Evolutionary conservation across 2,888 invertebrate genomes (phyloP), one percentile per base, ranked within the genome.

Genomic region (Cheilosia soror): DNA sequence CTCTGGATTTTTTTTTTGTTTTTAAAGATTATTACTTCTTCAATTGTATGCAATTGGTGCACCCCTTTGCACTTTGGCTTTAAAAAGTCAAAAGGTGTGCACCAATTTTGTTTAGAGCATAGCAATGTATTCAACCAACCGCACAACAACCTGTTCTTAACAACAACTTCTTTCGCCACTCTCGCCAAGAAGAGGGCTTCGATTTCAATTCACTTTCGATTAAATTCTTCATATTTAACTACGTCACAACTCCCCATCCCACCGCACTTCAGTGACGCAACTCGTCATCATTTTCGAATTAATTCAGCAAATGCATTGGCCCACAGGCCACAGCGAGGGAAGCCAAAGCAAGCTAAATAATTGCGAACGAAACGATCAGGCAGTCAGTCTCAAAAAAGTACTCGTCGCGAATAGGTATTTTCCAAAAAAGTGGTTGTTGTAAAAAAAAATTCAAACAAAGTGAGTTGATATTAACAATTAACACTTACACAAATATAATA

Each of bases 321-420:
- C n/a, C n/a, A n/a, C n/a, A n/a, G n/a, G n/a, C n/a, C n/a, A n/a
- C n/a, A n/a, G n/a, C n/a, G n/a, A n/a, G 51, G 51, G 62, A 15
- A 27, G 37, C 47, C 15, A 1, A 2, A 47, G 15, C 33, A 29
- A 29, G 73, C 68, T 73, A 42, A 53, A 84, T 84, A 63, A 27
- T 75, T 51, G 53, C 13, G 58, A 73, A 63, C 57, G 33, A n/a
- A 66, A 31, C 42, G 60, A 84, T 80, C 69, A 55, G 63, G 15
- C 31, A 51, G 42, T 84, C 79, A 84, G 84, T 84, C 75, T 75
- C 31, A 75, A 44, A 71, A 60, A 47, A 47, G 15, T 47, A 40
- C 47, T 80, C 75, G 80, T 37, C 75, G 73, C 75, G 75, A 80
- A 49, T 47, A 71, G 75, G 15, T 75, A 51, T 5, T 9, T 27